Evolutionary conservation across 2,113 vertebrate species (phyloP).

Genomic region (Gymnarchus niloticus): DNA sequence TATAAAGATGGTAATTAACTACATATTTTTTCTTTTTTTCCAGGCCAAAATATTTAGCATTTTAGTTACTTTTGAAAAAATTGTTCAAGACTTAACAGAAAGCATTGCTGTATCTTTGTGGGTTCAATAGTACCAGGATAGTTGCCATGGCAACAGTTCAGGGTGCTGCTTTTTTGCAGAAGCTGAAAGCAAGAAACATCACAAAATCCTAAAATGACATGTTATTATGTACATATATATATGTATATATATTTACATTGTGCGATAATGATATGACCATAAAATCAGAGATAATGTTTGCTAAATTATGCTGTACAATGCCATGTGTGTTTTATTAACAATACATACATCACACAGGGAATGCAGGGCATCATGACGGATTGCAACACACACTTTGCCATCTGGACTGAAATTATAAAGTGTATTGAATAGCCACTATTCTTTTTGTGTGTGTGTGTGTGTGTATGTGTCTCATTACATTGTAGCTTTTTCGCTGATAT

Average conservation of each 20-base stretch:
- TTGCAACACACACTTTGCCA: background rate
- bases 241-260: background rate
- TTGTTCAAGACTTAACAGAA: background rate
- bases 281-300: background rate
- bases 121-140: conserved; percentile 44
- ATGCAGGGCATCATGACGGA: conserved; percentile 7
- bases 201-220: conserved; percentile 10
- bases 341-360: background rate
- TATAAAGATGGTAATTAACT: background rate
- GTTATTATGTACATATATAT: no score
- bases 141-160: conserved; percentile 62
- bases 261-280: background rate
- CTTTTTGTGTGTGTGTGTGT: no score
- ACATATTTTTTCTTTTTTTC: background rate
- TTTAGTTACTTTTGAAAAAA: background rate
- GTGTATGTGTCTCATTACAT: background rate
- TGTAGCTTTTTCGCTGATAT: background rate
- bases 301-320: background rate
- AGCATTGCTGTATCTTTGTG: background rate
- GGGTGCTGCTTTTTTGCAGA: conserved; percentile 39
- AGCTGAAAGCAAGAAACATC: conserved; percentile 28
- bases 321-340: background rate
- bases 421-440: background rate
- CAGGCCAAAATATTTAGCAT: background rate
- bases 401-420: background rate